Evolutionary conservation across 2,797 vertebrate species (phyloP).

Genomic region (Danionella dracula): DNA sequence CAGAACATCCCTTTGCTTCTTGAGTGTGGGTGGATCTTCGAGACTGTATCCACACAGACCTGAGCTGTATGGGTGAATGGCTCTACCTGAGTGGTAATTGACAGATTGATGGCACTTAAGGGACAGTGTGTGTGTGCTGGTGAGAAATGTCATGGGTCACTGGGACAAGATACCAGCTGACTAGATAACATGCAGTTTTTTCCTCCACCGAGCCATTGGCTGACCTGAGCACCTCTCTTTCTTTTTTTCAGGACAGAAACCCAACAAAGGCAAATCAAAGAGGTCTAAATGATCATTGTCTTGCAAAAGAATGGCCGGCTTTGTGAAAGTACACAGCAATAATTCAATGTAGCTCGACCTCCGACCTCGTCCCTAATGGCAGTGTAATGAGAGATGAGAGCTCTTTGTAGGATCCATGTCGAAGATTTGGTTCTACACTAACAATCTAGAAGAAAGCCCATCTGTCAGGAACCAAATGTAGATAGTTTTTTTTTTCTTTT

Average conservation of each 20-base stretch:
- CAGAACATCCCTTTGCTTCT: constrained; percentile 37
- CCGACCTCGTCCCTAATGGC: constrained; percentile 2
- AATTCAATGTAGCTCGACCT: constrained; percentile 29
- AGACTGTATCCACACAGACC: constrained; percentile 42
- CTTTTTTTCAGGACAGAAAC: background rate
- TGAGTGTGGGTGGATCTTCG: constrained; percentile 18
- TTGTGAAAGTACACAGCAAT: constrained; percentile 34
- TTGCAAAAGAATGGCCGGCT: constrained; percentile 23
- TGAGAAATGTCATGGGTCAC: constrained; percentile 35
- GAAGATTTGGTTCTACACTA: background rate
- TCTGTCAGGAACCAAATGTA: background rate
- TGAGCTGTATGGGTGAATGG: constrained; percentile 37
- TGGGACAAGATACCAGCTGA: constrained; percentile 39
- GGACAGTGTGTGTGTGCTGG: constrained; percentile 26
- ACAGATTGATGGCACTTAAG: constrained; percentile 39
- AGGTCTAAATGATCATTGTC: constrained; percentile 31
- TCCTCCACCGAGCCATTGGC: constrained; percentile 11
- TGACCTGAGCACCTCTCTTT: constrained; percentile 19
- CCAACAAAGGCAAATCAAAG: constrained; percentile 30
- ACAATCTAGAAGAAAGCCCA: background rate
- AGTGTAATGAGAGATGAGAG: constrained; percentile 19
- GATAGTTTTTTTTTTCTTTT: background rate
- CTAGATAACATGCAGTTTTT: constrained; percentile 36
- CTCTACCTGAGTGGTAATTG: constrained; percentile 40
- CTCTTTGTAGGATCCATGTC: constrained; percentile 16